Conservation (phyloP, 2,888 invertebrate species). For the Slavum lentiscoides region DNA sequence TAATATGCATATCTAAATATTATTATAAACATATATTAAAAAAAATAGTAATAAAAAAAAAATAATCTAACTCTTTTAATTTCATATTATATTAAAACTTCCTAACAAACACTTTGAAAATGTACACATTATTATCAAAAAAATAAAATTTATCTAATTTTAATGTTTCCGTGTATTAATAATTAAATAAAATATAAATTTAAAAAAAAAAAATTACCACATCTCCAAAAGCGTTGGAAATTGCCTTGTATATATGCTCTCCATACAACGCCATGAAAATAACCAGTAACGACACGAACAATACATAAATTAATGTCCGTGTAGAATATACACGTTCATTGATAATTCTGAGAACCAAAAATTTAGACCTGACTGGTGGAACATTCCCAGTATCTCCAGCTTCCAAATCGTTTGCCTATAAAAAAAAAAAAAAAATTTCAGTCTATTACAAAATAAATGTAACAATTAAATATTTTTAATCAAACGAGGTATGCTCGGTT, state of each 20-base stretch:
- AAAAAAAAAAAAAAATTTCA: not conserved
- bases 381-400: constrained; percentile 14
- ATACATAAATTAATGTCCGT: constrained; percentile 32
- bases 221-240: constrained; percentile 7
- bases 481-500: too few relatives aligned
- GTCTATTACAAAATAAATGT: too few relatives aligned
- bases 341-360: constrained; percentile 29
- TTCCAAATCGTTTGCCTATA: constrained; percentile 43
- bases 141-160: too few relatives aligned
- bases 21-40: too few relatives aligned
- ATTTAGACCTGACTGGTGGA: constrained; percentile 23
- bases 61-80: too few relatives aligned
- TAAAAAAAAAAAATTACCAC: constrained; percentile 14
- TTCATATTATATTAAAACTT: too few relatives aligned
- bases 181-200: not conserved
- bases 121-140: too few relatives aligned
- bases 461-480: too few relatives aligned
- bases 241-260: constrained; percentile 30
- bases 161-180: not conserved
- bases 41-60: too few relatives aligned
- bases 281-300: constrained; percentile 24
- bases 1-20: too few relatives aligned
- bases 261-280: constrained; percentile 32
- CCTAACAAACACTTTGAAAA: too few relatives aligned
- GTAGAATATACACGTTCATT: constrained; percentile 37